Base-by-base conservation (phyloP, 1,140 invertebrate species). In the Orius laevigatus region DNA sequence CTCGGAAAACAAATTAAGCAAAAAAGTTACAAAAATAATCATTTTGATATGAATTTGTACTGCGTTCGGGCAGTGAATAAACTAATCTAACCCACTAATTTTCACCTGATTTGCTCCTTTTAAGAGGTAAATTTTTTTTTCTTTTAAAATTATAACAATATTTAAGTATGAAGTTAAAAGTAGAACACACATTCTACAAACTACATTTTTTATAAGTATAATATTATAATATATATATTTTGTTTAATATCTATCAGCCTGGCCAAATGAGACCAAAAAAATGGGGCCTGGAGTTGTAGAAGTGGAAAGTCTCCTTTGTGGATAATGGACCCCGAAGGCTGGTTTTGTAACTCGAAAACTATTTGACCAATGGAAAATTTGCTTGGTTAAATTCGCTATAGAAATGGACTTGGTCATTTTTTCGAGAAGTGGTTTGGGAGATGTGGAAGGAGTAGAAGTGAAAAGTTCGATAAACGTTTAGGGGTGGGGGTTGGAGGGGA, bases 171-270 rank as follows among this genome's bases (percentile, higher is more conserved):
- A 14, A 20, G 36, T 36, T 20, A 32, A 48, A 10, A 48, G 46
- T 48, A 48, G 46, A 48, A 48, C 46, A 48, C 46, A 48, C 35
- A 48, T 48, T 48, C 46, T 48, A 48, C 46, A 38, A 12, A 48
- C 46, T 48, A 48, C 46, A 1, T 11, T 38, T 38, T 20, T 48
- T 16, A 39, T 39, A 39, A 38, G 16, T 31, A 19, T 5, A 36
- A 48, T 9, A 15, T 46, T 45, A 45, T 15, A 12, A 48, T 38
- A 18, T 48, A 39, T 32, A 47, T 2, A 2, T n/a, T 19, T 15
- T 8, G 32, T 36, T 15, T 38, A 2, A 34, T 15, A 11, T n/a
- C 31, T 12, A 14, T n/a, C n/a, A n/a, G n/a, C n/a, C n/a, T n/a
- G n/a, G n/a, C n/a, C n/a, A n/a, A n/a, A n/a, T n/a, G n/a, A n/a